Conservation (phyloP, 1,140 invertebrate species). For the Araneus ventricosus region DNA sequence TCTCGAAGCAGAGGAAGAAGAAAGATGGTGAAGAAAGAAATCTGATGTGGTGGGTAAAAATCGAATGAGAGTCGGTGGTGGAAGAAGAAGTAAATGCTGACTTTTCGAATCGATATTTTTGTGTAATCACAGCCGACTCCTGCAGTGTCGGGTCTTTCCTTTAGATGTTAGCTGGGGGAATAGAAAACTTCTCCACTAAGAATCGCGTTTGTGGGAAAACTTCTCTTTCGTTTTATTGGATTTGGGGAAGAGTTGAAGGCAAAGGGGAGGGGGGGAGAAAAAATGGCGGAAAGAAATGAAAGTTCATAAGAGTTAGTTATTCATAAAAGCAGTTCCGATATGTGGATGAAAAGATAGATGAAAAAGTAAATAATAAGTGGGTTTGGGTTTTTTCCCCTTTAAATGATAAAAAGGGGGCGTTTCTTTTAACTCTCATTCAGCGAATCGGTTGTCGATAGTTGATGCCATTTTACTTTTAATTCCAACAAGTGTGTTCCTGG, state of each 20-base stretch:
- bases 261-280: background rate
- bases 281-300: slow-evolving; percentile 3
- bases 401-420: background rate
- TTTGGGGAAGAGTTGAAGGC: background rate
- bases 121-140: slow-evolving; percentile 41
- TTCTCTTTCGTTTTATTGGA: slow-evolving; percentile 36
- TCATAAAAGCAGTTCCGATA: slow-evolving; percentile 14
- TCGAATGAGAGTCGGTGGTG: background rate
- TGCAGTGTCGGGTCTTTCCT: background rate
- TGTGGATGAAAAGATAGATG: background rate
- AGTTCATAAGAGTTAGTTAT: slow-evolving; percentile 25
- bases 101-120: slow-evolving; percentile 58
- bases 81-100: slow-evolving; percentile 60
- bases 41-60: slow-evolving; percentile 43
- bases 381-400: background rate
- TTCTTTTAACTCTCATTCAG: background rate
- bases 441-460: background rate
- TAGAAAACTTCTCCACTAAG: background rate
- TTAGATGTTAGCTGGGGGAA: background rate
- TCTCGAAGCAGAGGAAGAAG: background rate
- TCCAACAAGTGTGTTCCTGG: too few species aligned
- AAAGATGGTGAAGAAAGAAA: background rate
- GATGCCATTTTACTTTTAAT: background rate
- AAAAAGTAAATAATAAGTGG: background rate
- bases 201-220: background rate